Percentiles rank a stretch among this genome's conserved stretches.
phyloP scores from a whole-genome alignment of 2,797 vertebrate genomes.

The Poecilia wingei region DNA sequence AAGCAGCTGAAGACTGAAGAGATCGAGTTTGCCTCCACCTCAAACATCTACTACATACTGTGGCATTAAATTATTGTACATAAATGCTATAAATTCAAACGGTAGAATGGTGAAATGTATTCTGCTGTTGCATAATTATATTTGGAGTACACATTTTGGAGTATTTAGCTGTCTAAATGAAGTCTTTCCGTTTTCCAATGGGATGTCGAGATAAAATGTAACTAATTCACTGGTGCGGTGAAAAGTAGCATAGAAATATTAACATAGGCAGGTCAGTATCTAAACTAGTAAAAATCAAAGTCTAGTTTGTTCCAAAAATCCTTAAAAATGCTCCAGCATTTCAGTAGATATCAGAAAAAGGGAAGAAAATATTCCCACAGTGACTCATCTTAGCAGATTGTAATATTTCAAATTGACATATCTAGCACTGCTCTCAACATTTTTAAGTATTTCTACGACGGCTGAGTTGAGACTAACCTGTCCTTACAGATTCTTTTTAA shows the following conservation, averaged over 20 bases:
- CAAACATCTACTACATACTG: slow-evolving; percentile 48
- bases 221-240: neutral
- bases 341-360: neutral
- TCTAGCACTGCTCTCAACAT: slow-evolving; percentile 46
- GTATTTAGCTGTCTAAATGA: slow-evolving; percentile 31
- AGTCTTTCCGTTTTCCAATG: slow-evolving; percentile 40
- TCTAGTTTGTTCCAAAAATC: slow-evolving; percentile 57
- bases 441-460: slow-evolving; percentile 44
- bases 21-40: slow-evolving; percentile 75
- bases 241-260: slow-evolving; percentile 57
- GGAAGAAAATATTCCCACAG: slow-evolving; percentile 3
- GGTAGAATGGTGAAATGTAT: slow-evolving; percentile 31
- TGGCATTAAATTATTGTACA: slow-evolving; percentile 61
- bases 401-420: slow-evolving; percentile 41
- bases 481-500: slow-evolving; percentile 65
- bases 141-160: neutral
- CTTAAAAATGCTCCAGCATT: slow-evolving; percentile 5
- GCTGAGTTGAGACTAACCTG: slow-evolving; percentile 52
- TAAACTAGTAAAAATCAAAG: slow-evolving; percentile 69
- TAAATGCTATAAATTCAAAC: slow-evolving; percentile 51
- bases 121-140: slow-evolving; percentile 40
- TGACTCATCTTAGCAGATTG: slow-evolving; percentile 12
- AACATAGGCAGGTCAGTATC: slow-evolving; percentile 66
- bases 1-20: slow-evolving; percentile 80
- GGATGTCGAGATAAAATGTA: neutral